Evolutionary conservation across 2,113 vertebrate species (phyloP).

Genomic region (Polypterus bichir): DNA sequence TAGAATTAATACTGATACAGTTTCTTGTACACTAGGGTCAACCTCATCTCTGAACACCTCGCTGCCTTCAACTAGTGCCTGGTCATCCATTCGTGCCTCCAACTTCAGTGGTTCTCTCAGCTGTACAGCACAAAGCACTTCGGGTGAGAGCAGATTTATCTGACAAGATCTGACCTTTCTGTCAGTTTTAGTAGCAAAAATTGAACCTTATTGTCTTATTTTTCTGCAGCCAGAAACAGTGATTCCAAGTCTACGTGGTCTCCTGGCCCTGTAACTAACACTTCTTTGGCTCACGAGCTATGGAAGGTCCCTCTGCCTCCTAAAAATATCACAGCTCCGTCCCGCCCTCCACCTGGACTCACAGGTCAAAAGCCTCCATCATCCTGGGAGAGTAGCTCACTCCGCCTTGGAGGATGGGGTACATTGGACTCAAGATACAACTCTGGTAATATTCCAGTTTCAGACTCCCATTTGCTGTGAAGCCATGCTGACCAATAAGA

Average conservation of each 20-base stretch:
- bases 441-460: conserved; percentile 59
- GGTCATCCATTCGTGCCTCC: conserved; percentile 99
- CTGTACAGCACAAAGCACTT: conserved; percentile 99
- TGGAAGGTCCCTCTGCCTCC: conserved; percentile 97
- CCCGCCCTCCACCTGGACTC: conserved; percentile 91
- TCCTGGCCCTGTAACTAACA: conserved; percentile 87
- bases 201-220: neutral
- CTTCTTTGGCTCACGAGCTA: conserved; percentile 96
- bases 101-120: conserved; percentile 97
- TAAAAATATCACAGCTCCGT: conserved; percentile 86
- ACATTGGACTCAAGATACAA: conserved; percentile 84
- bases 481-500: no score
- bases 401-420: conserved; percentile 81
- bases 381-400: conserved; percentile 77
- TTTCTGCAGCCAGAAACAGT: conserved; percentile 80
- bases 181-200: neutral
- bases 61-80: conserved; percentile 99
- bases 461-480: no score
- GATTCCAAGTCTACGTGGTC: conserved; percentile 93
- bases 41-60: conserved; percentile 99
- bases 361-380: conserved; percentile 84
- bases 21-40: conserved; percentile 60
- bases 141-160: conserved; percentile 51
- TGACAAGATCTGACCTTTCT: neutral
- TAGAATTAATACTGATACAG: neutral